Evolutionary conservation across 1,140 invertebrate species (phyloP), one percentile per base, ranked within the genome.

Genomic region (Drosophila takahashii): DNA sequence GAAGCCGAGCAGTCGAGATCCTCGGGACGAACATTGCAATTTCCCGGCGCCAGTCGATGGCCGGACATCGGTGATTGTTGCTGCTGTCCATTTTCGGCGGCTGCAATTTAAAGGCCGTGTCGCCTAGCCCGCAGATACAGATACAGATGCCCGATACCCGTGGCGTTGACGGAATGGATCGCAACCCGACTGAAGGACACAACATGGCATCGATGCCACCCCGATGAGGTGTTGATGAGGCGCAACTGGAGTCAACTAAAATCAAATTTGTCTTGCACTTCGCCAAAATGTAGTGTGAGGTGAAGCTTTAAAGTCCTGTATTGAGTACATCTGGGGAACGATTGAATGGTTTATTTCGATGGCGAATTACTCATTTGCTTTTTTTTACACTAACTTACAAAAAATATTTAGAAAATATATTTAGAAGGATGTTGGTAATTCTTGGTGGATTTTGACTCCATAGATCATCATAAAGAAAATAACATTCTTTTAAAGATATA

Each of bases 81-180:
- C 22, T 65, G 41, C 34, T 16, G 59, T 29, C 59, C 64, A 65
- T 45, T 65, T 66, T 66, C 32, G 62, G 58, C 9, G 32, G 16
- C 62, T 29, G 42, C 32, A 48, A 65, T 65, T 66, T 66, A 29
- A 65, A 60, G 41, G 58, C 59, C 59, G 53, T 62, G 59, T 42
- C 59, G 36, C 9, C 53, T 36, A 26, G 50, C 58, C 50, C 34
- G 34, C 36, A 62, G 59, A 59, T 59, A 29, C 58, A 39, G 52
- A 61, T 57, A 5, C 36, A 65, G 44, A 47, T 27, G 6, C 44
- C 29, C 29, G 29, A 32, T 32, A 16, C 62, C 26, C 15, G 59
- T 16, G 61, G 59, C 62, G 61, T 65, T 36, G 62, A 65, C 59
- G 42, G 22, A 18, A 29, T 44, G 22, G 15, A 61, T 58, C 9